phyloP scores from a whole-genome alignment of 2,888 invertebrate species.

The Theodoxus fluviatilis region DNA sequence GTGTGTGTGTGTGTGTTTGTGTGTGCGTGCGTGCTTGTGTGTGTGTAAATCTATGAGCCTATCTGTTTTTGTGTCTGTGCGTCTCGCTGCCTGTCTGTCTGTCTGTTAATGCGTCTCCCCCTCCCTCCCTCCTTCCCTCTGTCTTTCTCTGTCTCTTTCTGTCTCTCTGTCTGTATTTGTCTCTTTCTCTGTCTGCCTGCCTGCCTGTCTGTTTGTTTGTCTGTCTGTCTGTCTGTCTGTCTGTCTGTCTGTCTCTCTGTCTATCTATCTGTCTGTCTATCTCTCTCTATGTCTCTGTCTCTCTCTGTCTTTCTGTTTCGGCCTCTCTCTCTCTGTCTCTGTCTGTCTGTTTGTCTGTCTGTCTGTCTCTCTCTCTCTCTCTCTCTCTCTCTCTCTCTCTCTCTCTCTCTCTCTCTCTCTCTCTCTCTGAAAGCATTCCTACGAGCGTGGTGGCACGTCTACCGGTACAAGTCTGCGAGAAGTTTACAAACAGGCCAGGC shows the following conservation, averaged over 20 bases:
- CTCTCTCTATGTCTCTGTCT: slow-evolving; percentile 19
- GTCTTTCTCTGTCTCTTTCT: background rate
- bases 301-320: slow-evolving; percentile 8
- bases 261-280: background rate
- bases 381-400: slow-evolving; percentile 1
- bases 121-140: background rate
- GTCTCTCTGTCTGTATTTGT: background rate
- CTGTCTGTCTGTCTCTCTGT: slow-evolving; percentile 1
- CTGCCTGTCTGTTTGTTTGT: background rate
- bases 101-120: background rate
- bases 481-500: too few species aligned
- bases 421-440: background rate
- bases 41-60: slow-evolving; percentile 7
- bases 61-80: background rate
- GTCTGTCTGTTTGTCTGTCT: background rate
- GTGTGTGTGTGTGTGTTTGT: slow-evolving; percentile 18
- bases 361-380: slow-evolving; percentile 4
- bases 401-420: background rate
- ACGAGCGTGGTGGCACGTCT: too few species aligned
- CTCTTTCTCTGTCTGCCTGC: background rate
- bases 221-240: background rate
- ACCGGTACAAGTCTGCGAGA: too few species aligned
- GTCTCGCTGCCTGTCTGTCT: slow-evolving; percentile 2
- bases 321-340: slow-evolving; percentile 8
- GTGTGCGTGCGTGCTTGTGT: slow-evolving; percentile 17